These are phyloP conservation scores for Amblyteles armatorius DNA, from an alignment of 2,888 invertebrate species.

Conservation along the genomic window DNA sequence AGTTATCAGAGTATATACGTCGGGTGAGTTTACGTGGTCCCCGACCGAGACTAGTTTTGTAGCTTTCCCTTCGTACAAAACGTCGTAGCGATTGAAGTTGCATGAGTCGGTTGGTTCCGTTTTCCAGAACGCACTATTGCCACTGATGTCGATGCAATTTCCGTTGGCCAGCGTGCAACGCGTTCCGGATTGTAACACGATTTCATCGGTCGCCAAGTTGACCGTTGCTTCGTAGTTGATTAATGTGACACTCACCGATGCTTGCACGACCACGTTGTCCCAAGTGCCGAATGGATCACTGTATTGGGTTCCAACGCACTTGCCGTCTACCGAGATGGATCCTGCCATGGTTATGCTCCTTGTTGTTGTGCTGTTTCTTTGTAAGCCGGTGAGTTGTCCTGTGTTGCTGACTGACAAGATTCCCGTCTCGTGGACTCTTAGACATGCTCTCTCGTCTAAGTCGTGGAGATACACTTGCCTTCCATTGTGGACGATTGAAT, in stretches of 20 bases:
- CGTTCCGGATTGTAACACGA: conserved; percentile 26
- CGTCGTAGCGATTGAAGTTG: conserved; percentile 45
- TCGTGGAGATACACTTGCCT: conserved; percentile 28
- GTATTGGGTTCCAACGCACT: conserved; percentile 63
- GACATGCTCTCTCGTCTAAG: not conserved
- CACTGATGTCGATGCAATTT: conserved; percentile 36
- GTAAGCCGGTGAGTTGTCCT: not conserved
- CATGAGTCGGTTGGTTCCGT: conserved; percentile 45
- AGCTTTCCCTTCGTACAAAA: conserved; percentile 31
- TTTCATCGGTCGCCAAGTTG: not conserved
- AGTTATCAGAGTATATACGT: conserved; percentile 4
- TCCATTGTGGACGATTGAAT: too few relatives aligned
- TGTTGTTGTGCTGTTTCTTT: conserved; percentile 9
- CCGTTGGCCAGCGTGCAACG: conserved; percentile 9
- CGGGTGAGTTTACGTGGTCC: not conserved
- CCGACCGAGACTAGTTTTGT: not conserved
- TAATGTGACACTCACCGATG: conserved; percentile 11
- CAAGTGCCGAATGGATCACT: conserved; percentile 66
- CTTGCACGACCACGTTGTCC: conserved; percentile 61
- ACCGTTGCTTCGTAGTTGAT: conserved; percentile 32
- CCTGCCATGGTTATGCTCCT: conserved; percentile 47
- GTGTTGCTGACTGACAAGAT: not conserved
- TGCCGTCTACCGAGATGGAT: conserved; percentile 22
- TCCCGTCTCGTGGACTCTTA: conserved; percentile 15
- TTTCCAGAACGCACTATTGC: conserved; percentile 49